Base-by-base conservation (phyloP, 1,140 invertebrate species). In the Drosophila oshimai region DNA sequence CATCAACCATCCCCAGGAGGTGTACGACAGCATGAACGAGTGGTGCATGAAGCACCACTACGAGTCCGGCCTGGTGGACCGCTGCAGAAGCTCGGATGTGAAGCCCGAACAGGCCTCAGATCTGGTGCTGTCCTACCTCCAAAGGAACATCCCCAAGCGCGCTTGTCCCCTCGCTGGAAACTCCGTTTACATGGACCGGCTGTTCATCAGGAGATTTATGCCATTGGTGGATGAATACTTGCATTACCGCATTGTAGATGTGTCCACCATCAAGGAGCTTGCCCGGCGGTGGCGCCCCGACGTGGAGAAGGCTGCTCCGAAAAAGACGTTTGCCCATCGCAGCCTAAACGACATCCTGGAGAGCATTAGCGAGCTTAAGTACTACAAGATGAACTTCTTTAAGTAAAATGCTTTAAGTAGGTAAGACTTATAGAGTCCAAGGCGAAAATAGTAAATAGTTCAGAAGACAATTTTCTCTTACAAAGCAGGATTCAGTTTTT, bases 241-340 rank as follows among this genome's bases (percentile, higher is more conserved):
- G 51, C 97, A 99, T 91, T 99, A 99, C 91, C 93, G 98, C 83
- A 95, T 97, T 17, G 95, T 99, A 46, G 98, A 99, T 94, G 97
- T 99, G 3, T 97, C 95, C 26, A 94, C 95, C 2, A 91, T 99
- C 1, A 99, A 98, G 91, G 98, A 99, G 92, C 81, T 99, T 69
- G 93, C 92, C 22, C 93, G 93, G 44, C 90, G 96, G 17, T 98
- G 97, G 97, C 94, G 95, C 91, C 92, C 93, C 3, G 89, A 92
- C 28, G 88, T 94, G 15, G 94, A 91, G 80, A 81, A 92, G 4
- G 76, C 83, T 9, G 91, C 92, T 26, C 96, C 96, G 0, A 79
- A 90, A 31, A 98, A 98, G 88, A 88, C 83, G 18, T 91, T 93
- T 10, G 61, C 90, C 3, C 97, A 98, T 89, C 93, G 97, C 81